A percentile compares a stretch with the other conserved stretches of the same genome.
These are phyloP conservation scores for Cranoglanis bouderius DNA, from an alignment of 2,113 vertebrate species.

Conservation along the genomic window DNA sequence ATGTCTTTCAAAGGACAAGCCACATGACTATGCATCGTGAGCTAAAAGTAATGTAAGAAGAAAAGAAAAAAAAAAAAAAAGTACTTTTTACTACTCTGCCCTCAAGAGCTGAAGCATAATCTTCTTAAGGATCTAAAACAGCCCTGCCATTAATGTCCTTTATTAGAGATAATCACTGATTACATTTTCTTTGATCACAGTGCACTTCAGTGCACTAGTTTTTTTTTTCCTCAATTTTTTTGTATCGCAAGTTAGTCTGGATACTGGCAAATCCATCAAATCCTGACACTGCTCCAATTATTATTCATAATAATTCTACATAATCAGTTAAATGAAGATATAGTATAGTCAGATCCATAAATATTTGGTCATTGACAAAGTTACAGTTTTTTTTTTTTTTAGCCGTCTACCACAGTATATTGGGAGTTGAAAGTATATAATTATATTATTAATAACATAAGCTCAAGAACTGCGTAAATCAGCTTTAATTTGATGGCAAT, in stretches of 20 bases:
- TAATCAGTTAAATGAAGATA: not conserved
- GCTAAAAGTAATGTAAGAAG: not conserved
- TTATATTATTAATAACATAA: too few relatives aligned
- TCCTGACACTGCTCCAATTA: not conserved
- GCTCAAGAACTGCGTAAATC: too few relatives aligned
- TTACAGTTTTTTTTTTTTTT: not conserved
- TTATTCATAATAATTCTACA: not conserved
- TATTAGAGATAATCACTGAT: slow-evolving; percentile 35
- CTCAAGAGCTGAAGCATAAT: slow-evolving; percentile 14
- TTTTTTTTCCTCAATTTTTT: too few relatives aligned
- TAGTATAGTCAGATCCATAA: not conserved
- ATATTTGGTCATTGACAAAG: not conserved
- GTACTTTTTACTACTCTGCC: not conserved
- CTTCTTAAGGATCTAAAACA: slow-evolving; percentile 39
- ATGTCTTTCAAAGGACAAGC: not conserved
- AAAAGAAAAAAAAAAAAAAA: not conserved
- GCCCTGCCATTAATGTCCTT: slow-evolving; percentile 3
- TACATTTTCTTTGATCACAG: slow-evolving; percentile 45
- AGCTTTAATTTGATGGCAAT: not conserved
- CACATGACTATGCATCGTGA: slow-evolving; percentile 15
- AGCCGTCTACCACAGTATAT: not conserved
- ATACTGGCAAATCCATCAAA: not conserved
- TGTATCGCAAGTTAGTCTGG: not conserved
- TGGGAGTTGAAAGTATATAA: not conserved
- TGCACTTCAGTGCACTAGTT: not conserved